phyloP scores from a whole-genome alignment of 2,113 vertebrate genomes.

The Corythornis cristatus region DNA sequence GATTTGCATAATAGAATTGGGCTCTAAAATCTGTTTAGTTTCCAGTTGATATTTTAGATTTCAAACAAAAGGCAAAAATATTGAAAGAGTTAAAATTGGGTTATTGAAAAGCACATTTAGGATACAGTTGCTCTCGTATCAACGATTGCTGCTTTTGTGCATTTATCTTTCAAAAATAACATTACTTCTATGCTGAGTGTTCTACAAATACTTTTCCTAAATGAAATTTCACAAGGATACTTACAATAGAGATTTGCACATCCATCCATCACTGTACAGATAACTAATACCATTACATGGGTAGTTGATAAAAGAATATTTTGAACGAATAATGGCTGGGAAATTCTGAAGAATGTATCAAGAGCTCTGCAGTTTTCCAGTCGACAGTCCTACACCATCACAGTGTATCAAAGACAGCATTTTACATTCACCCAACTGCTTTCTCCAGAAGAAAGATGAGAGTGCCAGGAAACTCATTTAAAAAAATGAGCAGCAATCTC shows the following conservation, averaged over 20 bases:
- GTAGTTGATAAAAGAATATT: conserved; percentile 13
- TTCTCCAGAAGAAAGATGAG: neutral
- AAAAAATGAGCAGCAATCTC: conserved; percentile 21
- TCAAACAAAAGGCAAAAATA: neutral
- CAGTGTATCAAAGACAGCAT: neutral
- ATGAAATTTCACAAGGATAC: conserved; percentile 26
- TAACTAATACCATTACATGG: conserved; percentile 6
- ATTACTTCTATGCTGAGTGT: neutral
- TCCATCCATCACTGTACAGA: neutral
- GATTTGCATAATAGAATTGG: conserved; percentile 32
- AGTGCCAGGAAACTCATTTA: neutral
- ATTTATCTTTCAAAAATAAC: neutral
- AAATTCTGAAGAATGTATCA: neutral
- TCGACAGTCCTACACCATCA: neutral
- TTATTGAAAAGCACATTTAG: neutral
- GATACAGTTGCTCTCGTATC: neutral
- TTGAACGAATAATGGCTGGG: neutral
- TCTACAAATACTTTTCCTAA: conserved; percentile 4
- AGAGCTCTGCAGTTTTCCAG: neutral
- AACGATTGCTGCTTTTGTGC: neutral
- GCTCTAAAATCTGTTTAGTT: conserved; percentile 30
- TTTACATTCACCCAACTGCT: neutral
- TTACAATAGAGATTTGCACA: neutral
- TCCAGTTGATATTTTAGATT: conserved; percentile 6
- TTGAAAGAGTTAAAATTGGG: conserved; percentile 21